phyloP scores from a whole-genome alignment of 2,797 vertebrate species.

The Ceryle rudis region DNA sequence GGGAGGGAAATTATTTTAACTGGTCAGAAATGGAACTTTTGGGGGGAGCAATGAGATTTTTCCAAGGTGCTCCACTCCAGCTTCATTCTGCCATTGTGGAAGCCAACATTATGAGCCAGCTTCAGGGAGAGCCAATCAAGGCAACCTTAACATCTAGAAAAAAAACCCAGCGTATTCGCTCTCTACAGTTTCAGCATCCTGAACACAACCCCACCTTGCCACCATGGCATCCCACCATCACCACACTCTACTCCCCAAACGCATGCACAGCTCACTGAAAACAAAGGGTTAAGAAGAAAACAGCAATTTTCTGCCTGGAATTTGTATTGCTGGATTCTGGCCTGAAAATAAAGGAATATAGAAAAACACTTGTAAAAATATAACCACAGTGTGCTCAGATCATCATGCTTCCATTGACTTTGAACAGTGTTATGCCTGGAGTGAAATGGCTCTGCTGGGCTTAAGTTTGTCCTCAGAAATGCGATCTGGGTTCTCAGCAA shows the following conservation, averaged over 20 bases:
- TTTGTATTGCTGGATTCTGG: background rate
- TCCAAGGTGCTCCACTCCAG: background rate
- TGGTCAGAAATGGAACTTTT: background rate
- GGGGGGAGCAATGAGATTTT: background rate
- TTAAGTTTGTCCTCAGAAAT: slow-evolving; percentile 50
- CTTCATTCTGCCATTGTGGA: background rate
- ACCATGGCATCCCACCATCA: background rate
- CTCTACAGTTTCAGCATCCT: background rate
- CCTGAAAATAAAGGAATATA: slow-evolving; percentile 50
- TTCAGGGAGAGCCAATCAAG: background rate
- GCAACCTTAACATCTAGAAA: background rate
- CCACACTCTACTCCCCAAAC: background rate
- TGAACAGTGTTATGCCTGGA: slow-evolving; percentile 52
- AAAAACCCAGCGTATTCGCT: background rate
- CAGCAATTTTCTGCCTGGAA: background rate
- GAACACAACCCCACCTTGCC: background rate
- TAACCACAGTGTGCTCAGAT: slow-evolving; percentile 34
- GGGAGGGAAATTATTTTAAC: background rate
- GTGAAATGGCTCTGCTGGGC: slow-evolving; percentile 48
- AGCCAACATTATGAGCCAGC: background rate
- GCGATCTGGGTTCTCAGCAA: background rate
- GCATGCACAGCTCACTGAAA: background rate
- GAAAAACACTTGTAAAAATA: slow-evolving; percentile 61
- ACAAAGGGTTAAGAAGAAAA: slow-evolving; percentile 31
- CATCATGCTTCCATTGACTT: slow-evolving; percentile 62